These are phyloP conservation scores for Corvus moneduloides DNA, from an alignment of 2,113 vertebrate species.

Conservation along the genomic window DNA sequence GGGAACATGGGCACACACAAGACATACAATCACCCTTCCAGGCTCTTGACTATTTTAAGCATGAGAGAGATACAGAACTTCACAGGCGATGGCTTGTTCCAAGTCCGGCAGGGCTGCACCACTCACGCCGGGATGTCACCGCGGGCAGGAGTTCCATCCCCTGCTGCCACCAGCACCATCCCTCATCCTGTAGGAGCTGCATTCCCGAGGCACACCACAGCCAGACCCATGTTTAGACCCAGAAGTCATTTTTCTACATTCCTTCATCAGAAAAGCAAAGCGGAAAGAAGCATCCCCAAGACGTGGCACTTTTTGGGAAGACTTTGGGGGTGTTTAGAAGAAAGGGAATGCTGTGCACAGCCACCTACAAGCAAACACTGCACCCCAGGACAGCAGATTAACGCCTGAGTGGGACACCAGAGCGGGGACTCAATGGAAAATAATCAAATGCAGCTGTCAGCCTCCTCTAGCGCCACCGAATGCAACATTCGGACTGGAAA, in stretches of 20 bases:
- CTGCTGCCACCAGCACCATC: background rate
- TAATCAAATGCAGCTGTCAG: background rate
- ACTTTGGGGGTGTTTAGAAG: background rate
- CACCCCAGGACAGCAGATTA: background rate
- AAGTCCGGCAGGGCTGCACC: background rate
- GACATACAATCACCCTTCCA: background rate
- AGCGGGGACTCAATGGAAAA: background rate
- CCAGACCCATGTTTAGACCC: background rate
- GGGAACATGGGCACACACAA: background rate
- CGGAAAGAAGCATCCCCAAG: rapidly evolving
- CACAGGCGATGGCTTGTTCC: background rate
- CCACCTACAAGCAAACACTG: background rate
- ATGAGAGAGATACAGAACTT: background rate
- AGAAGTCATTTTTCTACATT: background rate
- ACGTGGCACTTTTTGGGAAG: rapidly evolving
- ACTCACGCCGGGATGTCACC: background rate
- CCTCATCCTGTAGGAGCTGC: rapidly evolving
- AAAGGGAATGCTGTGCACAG: background rate
- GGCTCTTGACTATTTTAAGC: slow-evolving; percentile 17
- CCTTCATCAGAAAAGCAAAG: background rate
- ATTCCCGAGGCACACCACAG: background rate
- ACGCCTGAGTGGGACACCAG: rapidly evolving
- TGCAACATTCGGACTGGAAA: rapidly evolving
- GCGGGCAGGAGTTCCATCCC: rapidly evolving
- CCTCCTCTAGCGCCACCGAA: background rate